Evolutionary conservation across 2,113 vertebrate genomes (phyloP).

Genomic region (Baryphthengus martii): DNA sequence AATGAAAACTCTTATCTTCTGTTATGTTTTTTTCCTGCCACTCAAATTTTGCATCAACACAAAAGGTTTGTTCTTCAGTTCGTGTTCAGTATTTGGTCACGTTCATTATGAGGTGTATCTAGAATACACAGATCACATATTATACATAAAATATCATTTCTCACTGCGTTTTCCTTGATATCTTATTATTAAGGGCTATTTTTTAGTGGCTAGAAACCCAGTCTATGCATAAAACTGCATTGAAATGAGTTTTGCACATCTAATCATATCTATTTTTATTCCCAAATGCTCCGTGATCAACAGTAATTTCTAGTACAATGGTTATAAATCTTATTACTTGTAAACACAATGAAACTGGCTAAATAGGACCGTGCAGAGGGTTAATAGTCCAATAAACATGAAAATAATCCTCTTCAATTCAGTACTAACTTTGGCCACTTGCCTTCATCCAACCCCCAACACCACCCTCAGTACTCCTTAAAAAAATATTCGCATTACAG

Average conservation of each 20-base stretch:
- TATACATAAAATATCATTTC: conserved; percentile 38
- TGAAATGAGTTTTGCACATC: conserved; percentile 45
- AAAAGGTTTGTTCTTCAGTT: conserved; percentile 61
- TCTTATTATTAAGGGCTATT: conserved; percentile 37
- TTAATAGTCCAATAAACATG: conserved; percentile 42
- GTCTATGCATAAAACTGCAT: conserved; percentile 22
- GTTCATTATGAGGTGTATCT: conserved; percentile 43
- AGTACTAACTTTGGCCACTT: conserved; percentile 15
- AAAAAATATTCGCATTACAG: conserved; percentile 16
- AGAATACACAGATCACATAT: conserved; percentile 45
- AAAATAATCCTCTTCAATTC: conserved; percentile 39
- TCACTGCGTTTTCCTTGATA: conserved; percentile 27
- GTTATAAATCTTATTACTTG: not conserved
- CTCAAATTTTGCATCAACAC: conserved; percentile 60
- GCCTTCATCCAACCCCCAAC: conserved; percentile 19
- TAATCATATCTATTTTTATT: conserved; percentile 40
- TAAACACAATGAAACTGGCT: not conserved
- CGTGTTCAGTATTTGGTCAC: conserved; percentile 56
- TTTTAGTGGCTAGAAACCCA: conserved; percentile 28
- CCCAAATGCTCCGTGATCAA: conserved; percentile 12
- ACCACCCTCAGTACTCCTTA: conserved; percentile 7
- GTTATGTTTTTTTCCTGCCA: conserved; percentile 52
- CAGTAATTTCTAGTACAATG: conserved; percentile 21
- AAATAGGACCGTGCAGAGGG: conserved; percentile 3
- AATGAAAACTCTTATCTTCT: conserved; percentile 58